These are phyloP conservation scores for Pentalonia nigronervosa DNA, from an alignment of 1,140 invertebrate species.

Conservation along the genomic window DNA sequence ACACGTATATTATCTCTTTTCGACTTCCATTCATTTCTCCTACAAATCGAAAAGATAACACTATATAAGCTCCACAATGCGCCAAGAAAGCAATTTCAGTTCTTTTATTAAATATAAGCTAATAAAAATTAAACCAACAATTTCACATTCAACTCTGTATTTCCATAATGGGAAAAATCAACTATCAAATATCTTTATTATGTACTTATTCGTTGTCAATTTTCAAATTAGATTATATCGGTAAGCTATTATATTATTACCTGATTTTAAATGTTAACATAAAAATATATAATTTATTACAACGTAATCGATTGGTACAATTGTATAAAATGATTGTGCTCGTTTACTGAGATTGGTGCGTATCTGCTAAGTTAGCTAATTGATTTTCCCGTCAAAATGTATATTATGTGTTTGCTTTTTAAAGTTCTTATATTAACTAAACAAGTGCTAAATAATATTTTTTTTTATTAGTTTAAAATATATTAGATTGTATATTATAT, in stretches of 20 bases:
- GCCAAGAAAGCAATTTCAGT: neutral
- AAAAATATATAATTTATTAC: too few relatives aligned
- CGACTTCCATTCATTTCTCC: neutral
- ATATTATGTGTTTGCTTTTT: neutral
- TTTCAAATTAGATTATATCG: too few relatives aligned
- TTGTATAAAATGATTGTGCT: neutral
- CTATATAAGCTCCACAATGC: neutral
- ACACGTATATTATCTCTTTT: neutral
- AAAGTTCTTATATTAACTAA: neutral
- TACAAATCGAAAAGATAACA: neutral
- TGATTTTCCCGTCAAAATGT: neutral
- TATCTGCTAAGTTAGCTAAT: neutral
- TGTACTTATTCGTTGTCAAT: too few relatives aligned
- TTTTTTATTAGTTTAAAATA: neutral
- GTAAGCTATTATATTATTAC: neutral
- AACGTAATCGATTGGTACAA: neutral
- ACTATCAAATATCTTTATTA: neutral
- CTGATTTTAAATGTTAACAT: neutral
- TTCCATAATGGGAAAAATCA: neutral
- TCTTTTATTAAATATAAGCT: neutral
- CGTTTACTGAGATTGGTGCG: neutral
- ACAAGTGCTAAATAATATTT: too few relatives aligned
- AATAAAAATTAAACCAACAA: neutral
- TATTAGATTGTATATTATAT: neutral
- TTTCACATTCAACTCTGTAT: neutral